Base-by-base conservation (phyloP, 2,797 vertebrate species). In the Ambastaia sidthimunki region DNA sequence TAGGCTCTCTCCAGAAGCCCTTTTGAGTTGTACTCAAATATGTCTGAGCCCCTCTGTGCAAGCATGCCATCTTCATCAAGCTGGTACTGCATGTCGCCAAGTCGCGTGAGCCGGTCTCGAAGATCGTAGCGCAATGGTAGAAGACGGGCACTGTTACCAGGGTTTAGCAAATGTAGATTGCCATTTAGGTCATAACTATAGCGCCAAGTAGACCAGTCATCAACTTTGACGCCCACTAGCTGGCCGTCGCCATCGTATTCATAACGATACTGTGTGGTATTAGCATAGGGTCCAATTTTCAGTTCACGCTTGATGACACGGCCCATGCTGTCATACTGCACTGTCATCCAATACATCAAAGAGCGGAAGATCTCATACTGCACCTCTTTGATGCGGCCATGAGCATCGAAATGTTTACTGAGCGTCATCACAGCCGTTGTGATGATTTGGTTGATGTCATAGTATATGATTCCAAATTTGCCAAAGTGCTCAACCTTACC, bases 321-420 rank as follows among this genome's bases (percentile, higher is more conserved):
- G 12, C 95, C 95, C 95, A 96, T 95, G 85, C 94, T 95, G 90
- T 96, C 95, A 0, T 96, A 96, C 44, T 96, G 95, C 18, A 96
- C 95, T 0, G 95, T 96, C 95, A 96, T 96, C 95, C 95, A 96
- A 88, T 96, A 96, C 96, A 96, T 96, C 65, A 96, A 92, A 0
- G 95, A 96, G 31, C 96, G 89, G 86, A 96, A 96, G 91, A 96
- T 96, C 89, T 96, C 96, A 0, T 96, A 96, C 11, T 96, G 96
- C 44, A 96, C 95, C 71, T 96, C 96, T 85, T 96, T 96, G 88
- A 96, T 95, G 62, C 95, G 93, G 0, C 96, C 96, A 0, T 96
- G 95, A 9, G 96, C 95, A 67, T 96, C 96, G 11, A 96, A 96
- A 88, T 96, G 95, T 77, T 96, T 96, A 88, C 94, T 96, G 78